Percentiles rank a stretch among this genome's conserved stretches.
Evolutionary conservation across 2,797 vertebrate species (phyloP).

Genomic region (Enteromius anoplus): DNA sequence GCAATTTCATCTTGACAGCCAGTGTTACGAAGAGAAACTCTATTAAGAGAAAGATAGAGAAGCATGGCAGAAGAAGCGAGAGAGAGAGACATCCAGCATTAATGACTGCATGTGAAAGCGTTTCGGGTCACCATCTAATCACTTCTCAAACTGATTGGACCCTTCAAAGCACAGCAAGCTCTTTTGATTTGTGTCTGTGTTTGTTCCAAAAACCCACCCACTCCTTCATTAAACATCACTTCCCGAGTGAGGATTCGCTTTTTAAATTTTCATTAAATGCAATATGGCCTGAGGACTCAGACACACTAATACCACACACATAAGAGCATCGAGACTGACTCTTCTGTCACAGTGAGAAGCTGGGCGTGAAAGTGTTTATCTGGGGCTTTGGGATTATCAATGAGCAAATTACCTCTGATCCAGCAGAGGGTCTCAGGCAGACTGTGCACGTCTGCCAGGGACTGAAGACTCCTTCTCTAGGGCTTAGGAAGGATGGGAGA

Average conservation of each 20-base stretch:
- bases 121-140: slow-evolving; percentile 2
- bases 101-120: slow-evolving; percentile 8
- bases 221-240: slow-evolving; percentile 33
- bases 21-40: slow-evolving; percentile 11
- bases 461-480: slow-evolving; percentile 19
- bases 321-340: slow-evolving; percentile 22
- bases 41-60: background rate
- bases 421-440: slow-evolving; percentile 32
- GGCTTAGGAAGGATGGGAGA: slow-evolving; percentile 10
- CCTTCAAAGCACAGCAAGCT: slow-evolving; percentile 34
- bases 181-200: slow-evolving; percentile 35
- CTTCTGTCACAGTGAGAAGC: slow-evolving; percentile 31
- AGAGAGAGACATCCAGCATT: background rate
- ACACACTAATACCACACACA: slow-evolving; percentile 18
- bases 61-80: slow-evolving; percentile 16
- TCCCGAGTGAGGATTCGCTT: slow-evolving; percentile 48
- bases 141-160: slow-evolving; percentile 14
- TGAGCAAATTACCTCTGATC: slow-evolving; percentile 48
- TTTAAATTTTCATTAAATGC: slow-evolving; percentile 57
- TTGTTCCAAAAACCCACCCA: slow-evolving; percentile 10
- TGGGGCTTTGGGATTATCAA: slow-evolving; percentile 44
- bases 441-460: background rate
- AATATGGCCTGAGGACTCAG: slow-evolving; percentile 36
- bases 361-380: slow-evolving; percentile 39
- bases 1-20: slow-evolving; percentile 11